These are phyloP conservation scores for Ormyrus rosae DNA, from an alignment of 2,888 invertebrate genomes.

Conservation along the genomic window DNA sequence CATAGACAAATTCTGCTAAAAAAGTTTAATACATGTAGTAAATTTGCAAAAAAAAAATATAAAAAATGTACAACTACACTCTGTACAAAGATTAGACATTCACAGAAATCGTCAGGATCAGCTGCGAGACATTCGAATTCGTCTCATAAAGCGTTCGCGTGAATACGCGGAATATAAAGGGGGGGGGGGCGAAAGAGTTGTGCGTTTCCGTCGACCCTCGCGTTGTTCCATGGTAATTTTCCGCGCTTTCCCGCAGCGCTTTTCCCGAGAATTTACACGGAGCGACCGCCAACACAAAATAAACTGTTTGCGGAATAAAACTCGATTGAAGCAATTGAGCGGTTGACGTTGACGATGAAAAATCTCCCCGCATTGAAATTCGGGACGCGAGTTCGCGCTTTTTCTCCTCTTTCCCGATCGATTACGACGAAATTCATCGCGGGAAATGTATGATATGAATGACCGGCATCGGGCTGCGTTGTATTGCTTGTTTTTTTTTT, in stretches of 20 bases:
- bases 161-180: background rate
- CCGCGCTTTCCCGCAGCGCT: background rate
- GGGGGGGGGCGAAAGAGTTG: background rate
- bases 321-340: slow-evolving; percentile 35
- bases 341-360: slow-evolving; percentile 36
- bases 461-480: background rate
- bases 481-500: background rate
- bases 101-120: no score
- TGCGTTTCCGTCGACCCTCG: slow-evolving; percentile 12
- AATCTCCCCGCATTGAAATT: slow-evolving; percentile 39
- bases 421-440: slow-evolving; percentile 24
- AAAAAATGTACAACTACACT: no score
- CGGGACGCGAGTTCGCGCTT: background rate
- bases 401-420: slow-evolving; percentile 15
- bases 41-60: no score
- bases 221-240: slow-evolving; percentile 23
- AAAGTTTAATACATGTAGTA: no score
- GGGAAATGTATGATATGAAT: background rate
- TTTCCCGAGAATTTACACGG: slow-evolving; percentile 17
- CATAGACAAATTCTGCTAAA: no score
- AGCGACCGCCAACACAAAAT: slow-evolving; percentile 18
- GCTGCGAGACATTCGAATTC: no score
- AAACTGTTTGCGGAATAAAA: slow-evolving; percentile 36
- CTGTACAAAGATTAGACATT: no score
- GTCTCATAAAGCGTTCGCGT: no score